Evolutionary conservation across 2,113 vertebrate genomes (phyloP).

Genomic region (Hemiprocne comata): DNA sequence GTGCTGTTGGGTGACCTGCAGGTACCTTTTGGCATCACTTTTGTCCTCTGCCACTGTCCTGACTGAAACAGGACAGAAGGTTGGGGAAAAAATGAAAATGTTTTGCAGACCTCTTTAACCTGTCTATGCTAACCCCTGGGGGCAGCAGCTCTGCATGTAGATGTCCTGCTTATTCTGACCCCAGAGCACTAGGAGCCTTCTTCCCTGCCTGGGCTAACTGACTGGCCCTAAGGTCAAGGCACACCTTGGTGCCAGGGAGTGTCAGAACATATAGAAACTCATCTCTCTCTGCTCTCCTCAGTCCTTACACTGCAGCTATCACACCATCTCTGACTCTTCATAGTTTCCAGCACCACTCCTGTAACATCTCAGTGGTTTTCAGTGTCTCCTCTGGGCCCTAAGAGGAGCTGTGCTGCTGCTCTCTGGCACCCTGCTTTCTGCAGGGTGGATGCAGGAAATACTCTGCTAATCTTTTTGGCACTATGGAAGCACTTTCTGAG

Average conservation of each 20-base stretch:
- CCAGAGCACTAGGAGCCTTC: background rate
- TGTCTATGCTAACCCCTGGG: background rate
- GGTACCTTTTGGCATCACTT: background rate
- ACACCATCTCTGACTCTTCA: background rate
- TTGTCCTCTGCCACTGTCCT: background rate
- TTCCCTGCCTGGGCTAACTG: background rate
- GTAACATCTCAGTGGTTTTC: background rate
- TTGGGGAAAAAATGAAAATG: background rate
- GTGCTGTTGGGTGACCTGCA: background rate
- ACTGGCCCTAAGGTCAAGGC: background rate
- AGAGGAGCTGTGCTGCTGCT: background rate
- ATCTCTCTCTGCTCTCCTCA: background rate
- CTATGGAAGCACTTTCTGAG: background rate
- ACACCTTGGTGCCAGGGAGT: background rate
- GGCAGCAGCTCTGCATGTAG: background rate
- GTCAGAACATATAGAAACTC: background rate
- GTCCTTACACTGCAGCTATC: background rate
- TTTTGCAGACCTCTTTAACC: background rate
- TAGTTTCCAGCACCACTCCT: background rate
- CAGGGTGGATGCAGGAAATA: constrained; percentile 10
- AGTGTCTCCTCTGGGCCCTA: background rate
- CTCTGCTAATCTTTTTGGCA: background rate
- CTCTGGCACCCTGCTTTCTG: background rate
- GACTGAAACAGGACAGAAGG: background rate
- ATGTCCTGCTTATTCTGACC: background rate